phyloP scores from a whole-genome alignment of 2,888 invertebrate genomes.

The Lamellibrachia columna region DNA sequence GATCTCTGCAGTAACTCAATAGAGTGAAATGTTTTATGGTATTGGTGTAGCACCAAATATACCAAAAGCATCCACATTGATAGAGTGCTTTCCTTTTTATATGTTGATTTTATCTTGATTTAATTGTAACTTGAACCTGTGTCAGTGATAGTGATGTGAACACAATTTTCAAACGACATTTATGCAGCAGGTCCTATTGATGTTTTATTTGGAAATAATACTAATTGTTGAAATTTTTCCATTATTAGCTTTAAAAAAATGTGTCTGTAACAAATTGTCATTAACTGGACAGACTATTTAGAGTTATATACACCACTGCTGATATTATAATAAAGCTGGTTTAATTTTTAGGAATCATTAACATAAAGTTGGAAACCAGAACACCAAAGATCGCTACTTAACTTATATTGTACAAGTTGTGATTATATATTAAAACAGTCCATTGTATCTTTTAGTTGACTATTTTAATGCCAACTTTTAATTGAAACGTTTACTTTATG shows the following conservation, averaged over 20 bases:
- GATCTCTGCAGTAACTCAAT: not conserved
- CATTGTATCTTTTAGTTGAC: not conserved
- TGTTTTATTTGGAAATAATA: not conserved
- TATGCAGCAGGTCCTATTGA: not conserved
- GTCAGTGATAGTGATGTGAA: not conserved
- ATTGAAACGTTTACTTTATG: not conserved
- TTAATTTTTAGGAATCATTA: not conserved
- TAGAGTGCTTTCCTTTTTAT: no score
- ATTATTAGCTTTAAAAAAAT: not conserved
- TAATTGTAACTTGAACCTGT: not conserved
- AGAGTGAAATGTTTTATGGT: not conserved
- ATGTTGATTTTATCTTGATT: not conserved
- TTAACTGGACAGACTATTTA: not conserved
- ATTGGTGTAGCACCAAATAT: not conserved
- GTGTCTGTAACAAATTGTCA: not conserved
- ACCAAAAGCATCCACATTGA: no score
- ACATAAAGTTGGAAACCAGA: not conserved
- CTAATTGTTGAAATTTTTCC: not conserved
- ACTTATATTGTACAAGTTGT: not conserved
- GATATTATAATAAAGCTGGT: not conserved
- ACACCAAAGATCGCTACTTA: not conserved
- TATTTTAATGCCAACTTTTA: not conserved
- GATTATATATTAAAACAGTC: not conserved
- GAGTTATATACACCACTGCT: not conserved
- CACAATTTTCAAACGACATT: not conserved